phyloP scores from a whole-genome alignment of 2,888 invertebrate species.

The Macaria notata region DNA sequence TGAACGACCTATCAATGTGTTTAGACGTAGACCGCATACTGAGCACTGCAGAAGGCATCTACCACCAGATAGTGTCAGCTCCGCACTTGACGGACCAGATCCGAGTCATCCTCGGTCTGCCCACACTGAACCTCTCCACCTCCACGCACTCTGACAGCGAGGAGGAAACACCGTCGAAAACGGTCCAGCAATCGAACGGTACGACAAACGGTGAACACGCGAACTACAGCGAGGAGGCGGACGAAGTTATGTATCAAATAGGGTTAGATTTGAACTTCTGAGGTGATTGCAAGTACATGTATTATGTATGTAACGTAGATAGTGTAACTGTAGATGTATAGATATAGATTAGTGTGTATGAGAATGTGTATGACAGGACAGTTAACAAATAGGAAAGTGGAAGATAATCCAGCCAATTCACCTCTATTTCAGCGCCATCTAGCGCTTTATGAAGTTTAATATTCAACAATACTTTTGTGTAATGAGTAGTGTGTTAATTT shows the following conservation, averaged over 20 bases:
- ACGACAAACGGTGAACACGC: conserved; percentile 28
- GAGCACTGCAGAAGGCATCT: conserved; percentile 95
- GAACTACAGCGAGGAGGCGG: conserved; percentile 60
- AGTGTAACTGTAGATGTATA: not conserved
- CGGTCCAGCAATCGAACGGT: conserved; percentile 42
- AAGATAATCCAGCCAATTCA: too few relatives aligned
- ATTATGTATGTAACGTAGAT: conserved; percentile 23
- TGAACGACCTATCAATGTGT: conserved; percentile 95
- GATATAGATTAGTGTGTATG: not conserved
- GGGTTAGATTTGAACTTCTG: conserved; percentile 81
- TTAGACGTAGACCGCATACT: conserved; percentile 92
- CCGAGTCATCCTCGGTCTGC: conserved; percentile 87
- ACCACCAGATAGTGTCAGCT: conserved; percentile 90
- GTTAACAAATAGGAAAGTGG: too few relatives aligned
- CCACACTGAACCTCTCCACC: conserved; percentile 57
- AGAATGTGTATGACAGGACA: too few relatives aligned
- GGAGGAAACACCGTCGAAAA: conserved; percentile 31
- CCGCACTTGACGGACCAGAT: conserved; percentile 87
- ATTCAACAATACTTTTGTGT: too few relatives aligned
- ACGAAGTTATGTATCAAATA: conserved; percentile 83
- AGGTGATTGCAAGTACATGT: conserved; percentile 42
- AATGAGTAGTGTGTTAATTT: too few relatives aligned
- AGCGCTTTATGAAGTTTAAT: too few relatives aligned
- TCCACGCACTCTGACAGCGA: conserved; percentile 59
- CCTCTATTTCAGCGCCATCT: too few relatives aligned